Percentiles rank a stretch among this genome's conserved stretches.
phyloP scores from a whole-genome alignment of 2,113 vertebrate genomes.

The Geococcyx californianus region DNA sequence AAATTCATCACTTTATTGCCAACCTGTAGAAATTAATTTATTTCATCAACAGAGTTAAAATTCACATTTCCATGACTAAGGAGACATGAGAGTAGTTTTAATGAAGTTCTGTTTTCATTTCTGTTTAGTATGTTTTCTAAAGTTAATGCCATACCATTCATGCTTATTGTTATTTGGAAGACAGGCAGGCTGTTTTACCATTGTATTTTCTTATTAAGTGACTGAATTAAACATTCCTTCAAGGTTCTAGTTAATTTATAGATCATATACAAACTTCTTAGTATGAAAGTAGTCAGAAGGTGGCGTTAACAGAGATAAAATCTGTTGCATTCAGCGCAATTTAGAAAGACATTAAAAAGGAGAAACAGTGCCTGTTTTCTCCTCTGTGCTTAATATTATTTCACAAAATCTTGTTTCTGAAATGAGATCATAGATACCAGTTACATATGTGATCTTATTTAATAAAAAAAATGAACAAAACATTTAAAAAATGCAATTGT shows the following conservation, averaged over 20 bases:
- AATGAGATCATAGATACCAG: background rate
- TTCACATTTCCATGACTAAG: background rate
- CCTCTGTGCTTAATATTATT: background rate
- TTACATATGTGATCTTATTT: background rate
- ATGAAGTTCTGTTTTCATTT: background rate
- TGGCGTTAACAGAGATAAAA: background rate
- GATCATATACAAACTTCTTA: background rate
- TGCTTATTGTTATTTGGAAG: background rate
- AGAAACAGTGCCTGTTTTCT: background rate
- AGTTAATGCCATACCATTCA: background rate
- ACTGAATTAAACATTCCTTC: background rate
- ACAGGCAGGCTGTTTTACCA: background rate
- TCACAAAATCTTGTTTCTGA: background rate
- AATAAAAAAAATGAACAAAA: background rate
- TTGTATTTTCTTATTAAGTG: background rate
- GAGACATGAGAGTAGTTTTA: background rate
- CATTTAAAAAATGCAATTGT: background rate
- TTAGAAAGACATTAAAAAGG: background rate
- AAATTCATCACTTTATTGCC: background rate
- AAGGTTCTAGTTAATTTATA: background rate
- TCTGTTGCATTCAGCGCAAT: background rate
- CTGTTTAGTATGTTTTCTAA: background rate
- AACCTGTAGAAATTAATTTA: background rate
- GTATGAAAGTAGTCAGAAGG: background rate
- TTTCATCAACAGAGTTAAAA: background rate